Base-by-base conservation (phyloP, 2,888 invertebrate genomes). In the Amitus sp. region DNA sequence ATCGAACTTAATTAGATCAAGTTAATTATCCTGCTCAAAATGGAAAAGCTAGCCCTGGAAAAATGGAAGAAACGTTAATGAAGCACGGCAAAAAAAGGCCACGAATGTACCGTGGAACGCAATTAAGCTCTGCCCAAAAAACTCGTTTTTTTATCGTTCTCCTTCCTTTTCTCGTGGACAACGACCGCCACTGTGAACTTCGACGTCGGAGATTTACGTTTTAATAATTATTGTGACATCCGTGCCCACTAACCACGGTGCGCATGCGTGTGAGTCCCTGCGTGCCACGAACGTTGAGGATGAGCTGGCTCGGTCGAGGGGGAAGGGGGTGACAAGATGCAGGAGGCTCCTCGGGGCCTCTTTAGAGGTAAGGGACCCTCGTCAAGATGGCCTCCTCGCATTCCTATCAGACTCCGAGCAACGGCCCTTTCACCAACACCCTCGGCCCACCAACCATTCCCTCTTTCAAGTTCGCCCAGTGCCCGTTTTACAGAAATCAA, bases 331-430 rank as follows among this genome's bases (percentile, higher is more conserved):
- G 59, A 66, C 57, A 66, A 68, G 64, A 62, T 66, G 63, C 69
- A 70, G 70, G 67, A 70, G 67, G 64, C 67, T 68, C 66, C 65
- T 67, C 67, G 67, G 68, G 70, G 73, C 69, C 73, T 68, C 71
- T 68, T 67, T 64, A 69, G 71, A 68, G 69, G 72, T 70, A 69
- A 62, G 62, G 68, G 65, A 67, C 69, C 71, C 68, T 65, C 59
- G 52, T 70, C 77, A 79, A 79, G 78, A 78, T 79, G 79, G 78
- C 79, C 75, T 72, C 78, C 74, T 74, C 74, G 73, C 78, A 79
- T 79, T 79, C 78, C 78, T 75, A 65, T 72, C 64, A 52, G 62
- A 56, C 62, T 59, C 56, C 54, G n/a, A 54, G 58, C 60, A 57
- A 39, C 53, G 30, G 60, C 42, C 61, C 63, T 43, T 48, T 56